A percentile compares a stretch with the other conserved stretches of the same genome.
phyloP scores from a whole-genome alignment of 2,113 vertebrate genomes.

The Sebastes fasciatus region DNA sequence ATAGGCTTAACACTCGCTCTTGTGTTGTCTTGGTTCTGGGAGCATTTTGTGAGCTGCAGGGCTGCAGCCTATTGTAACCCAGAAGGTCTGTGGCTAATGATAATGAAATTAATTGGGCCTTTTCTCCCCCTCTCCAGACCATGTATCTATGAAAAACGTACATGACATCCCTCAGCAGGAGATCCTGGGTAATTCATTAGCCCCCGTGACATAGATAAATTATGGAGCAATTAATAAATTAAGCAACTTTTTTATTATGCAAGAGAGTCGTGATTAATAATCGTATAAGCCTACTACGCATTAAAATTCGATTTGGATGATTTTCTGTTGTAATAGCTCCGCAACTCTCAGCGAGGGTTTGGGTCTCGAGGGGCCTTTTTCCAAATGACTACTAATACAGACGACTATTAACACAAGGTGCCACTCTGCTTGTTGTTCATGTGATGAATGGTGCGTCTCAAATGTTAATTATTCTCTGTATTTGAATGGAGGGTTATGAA shows the following conservation, averaged over 20 bases:
- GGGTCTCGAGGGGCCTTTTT: conserved; percentile 52
- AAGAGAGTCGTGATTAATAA: conserved; percentile 70
- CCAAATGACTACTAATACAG: conserved; percentile 54
- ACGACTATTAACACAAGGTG: conserved; percentile 66
- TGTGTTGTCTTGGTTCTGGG: conserved; percentile 57
- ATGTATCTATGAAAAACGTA: conserved; percentile 66
- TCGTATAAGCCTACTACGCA: conserved; percentile 48
- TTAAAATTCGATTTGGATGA: conserved; percentile 67
- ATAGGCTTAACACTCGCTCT: conserved; percentile 65
- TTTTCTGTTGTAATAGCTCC: conserved; percentile 65
- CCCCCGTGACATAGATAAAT: conserved; percentile 79
- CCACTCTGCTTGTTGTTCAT: conserved; percentile 57
- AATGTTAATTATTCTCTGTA: conserved; percentile 65
- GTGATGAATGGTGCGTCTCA: conserved; percentile 65
- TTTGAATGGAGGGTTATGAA: conserved; percentile 59
- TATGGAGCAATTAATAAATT: conserved; percentile 78
- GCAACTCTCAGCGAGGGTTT: conserved; percentile 41
- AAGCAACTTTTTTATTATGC: conserved; percentile 72
- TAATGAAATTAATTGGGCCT: conserved; percentile 74
- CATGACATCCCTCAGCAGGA: conserved; percentile 69
- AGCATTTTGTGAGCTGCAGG: conserved; percentile 51
- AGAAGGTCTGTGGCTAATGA: conserved; percentile 71
- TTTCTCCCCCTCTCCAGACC: conserved; percentile 45
- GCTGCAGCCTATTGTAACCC: conserved; percentile 58
- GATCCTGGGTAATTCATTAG: conserved; percentile 78